Conservation (phyloP, 2,888 invertebrate genomes). For the Leucoma salicis region DNA sequence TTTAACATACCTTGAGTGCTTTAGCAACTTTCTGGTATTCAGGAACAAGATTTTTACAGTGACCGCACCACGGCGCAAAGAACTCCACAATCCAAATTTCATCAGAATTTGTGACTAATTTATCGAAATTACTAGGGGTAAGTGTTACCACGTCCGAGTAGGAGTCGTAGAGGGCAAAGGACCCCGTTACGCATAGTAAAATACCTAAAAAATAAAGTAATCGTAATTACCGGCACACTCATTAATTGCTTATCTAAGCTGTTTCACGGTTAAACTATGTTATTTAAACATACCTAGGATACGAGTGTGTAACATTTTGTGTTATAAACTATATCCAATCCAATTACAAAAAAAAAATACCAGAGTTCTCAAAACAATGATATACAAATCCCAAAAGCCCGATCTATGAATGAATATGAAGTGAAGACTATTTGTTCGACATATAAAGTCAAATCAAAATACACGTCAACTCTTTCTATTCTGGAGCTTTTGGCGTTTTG, state of each 20-base stretch:
- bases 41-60: conserved; percentile 93
- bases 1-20: conserved; percentile 92
- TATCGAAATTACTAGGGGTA: conserved; percentile 93
- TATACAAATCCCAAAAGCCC: not conserved
- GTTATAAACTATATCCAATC: conserved; percentile 40
- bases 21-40: conserved; percentile 97
- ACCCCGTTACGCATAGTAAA: conserved; percentile 57
- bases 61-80: conserved; percentile 98
- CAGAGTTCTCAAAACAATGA: not conserved
- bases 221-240: conserved; percentile 24
- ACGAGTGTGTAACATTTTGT: conserved; percentile 57
- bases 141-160: conserved; percentile 91
- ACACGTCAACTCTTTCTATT: conserved; percentile 79
- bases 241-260: conserved; percentile 34
- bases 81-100: conserved; percentile 98
- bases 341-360: conserved; percentile 27
- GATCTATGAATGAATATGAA: not conserved
- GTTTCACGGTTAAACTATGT: conserved; percentile 38
- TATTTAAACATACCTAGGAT: conserved; percentile 66
- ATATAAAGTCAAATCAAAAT: conserved; percentile 22
- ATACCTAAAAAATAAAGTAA: conserved; percentile 54
- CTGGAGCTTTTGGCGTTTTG: conserved; percentile 43
- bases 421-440: too few species aligned
- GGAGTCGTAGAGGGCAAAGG: conserved; percentile 84
- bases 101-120: conserved; percentile 90